Evolutionary conservation across 2,888 invertebrate species (phyloP).

Genomic region (Globia sparganii): DNA sequence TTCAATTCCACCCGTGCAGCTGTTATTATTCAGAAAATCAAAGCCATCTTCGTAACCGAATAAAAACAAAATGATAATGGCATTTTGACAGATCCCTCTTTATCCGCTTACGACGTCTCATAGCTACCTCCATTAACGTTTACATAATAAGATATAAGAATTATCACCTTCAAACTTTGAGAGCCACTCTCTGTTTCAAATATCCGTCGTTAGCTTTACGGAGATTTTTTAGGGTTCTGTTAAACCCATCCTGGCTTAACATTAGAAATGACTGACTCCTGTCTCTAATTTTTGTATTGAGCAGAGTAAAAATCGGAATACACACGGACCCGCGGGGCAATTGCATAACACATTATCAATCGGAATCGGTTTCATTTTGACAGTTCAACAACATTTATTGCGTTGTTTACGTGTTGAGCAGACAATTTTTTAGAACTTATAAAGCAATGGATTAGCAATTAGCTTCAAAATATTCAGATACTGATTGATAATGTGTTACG

Average conservation of each 20-base stretch:
- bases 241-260: not conserved
- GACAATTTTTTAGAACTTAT: no score
- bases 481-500: no score
- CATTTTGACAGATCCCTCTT: conserved; percentile 41
- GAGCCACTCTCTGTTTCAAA: conserved; percentile 37
- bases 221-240: conserved; percentile 25
- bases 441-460: no score
- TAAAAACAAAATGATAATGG: conserved; percentile 34
- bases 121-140: conserved; percentile 50
- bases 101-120: conserved; percentile 41
- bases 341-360: no score
- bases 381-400: no score
- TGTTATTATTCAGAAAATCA: not conserved
- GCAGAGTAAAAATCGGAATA: no score
- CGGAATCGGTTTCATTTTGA: no score
- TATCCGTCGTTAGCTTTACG: conserved; percentile 18
- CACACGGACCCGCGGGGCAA: no score
- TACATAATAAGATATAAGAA: conserved; percentile 51
- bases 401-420: no score
- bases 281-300: not conserved
- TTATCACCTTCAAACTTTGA: conserved; percentile 49
- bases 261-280: not conserved
- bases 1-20: not conserved
- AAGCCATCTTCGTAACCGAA: not conserved
- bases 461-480: no score